Evolutionary conservation across 2,797 vertebrate species (phyloP).

Genomic region (Champsocephalus esox): DNA sequence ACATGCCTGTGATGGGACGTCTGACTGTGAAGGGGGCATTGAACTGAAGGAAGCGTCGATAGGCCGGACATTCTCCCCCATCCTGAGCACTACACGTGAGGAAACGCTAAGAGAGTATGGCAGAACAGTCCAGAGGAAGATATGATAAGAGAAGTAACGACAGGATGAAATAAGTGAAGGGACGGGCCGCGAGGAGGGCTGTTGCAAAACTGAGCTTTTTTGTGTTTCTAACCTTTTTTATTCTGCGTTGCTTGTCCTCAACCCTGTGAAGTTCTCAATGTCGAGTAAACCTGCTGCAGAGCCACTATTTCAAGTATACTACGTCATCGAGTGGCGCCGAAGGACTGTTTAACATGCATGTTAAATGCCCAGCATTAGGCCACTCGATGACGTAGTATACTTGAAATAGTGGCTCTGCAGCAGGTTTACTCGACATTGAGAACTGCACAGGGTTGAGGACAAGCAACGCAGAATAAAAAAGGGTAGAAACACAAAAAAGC

Average conservation of each 20-base stretch:
- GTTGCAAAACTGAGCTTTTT: too few species aligned
- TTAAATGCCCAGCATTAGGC: too few species aligned
- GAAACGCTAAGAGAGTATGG: constrained; percentile 20
- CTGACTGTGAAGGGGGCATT: constrained; percentile 45
- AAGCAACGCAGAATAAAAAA: constrained; percentile 46
- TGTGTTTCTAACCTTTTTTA: too few species aligned
- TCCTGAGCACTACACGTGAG: constrained; percentile 32
- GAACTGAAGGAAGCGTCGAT: constrained; percentile 41
- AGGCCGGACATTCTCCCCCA: constrained; percentile 26
- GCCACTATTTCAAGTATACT: too few species aligned
- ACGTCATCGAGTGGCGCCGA: too few species aligned
- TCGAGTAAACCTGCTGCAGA: too few species aligned
- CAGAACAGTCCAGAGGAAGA: constrained; percentile 9
- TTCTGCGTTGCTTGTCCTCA: too few species aligned
- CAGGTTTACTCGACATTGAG: too few species aligned
- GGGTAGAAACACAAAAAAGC: constrained; percentile 49
- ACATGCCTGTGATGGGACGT: constrained; percentile 60
- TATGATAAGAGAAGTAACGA: constrained; percentile 30
- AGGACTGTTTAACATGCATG: too few species aligned
- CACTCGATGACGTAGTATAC: too few species aligned
- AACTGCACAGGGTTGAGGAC: constrained; percentile 52
- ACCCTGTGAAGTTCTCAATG: too few species aligned
- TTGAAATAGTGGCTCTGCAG: too few species aligned
- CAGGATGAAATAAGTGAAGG: constrained; percentile 29
- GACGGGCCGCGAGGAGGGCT: constrained; percentile 16